phyloP scores from a whole-genome alignment of 2,888 invertebrate species.

The Arctia plantaginis region DNA sequence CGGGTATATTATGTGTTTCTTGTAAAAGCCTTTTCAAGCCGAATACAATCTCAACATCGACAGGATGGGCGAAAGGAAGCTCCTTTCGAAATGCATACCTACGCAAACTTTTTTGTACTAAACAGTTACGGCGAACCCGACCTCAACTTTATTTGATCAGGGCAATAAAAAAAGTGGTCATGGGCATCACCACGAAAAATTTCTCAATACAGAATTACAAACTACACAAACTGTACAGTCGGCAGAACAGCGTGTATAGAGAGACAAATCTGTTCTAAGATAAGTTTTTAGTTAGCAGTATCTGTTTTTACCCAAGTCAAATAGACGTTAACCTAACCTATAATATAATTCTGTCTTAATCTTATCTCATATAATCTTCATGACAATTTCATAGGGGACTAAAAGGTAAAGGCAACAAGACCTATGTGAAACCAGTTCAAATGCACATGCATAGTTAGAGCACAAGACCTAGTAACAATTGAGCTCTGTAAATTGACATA shows the following conservation, averaged over 20 bases:
- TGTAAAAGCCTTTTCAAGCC: background rate
- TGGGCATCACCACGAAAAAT: background rate
- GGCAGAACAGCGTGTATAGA: background rate
- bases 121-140: background rate
- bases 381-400: background rate
- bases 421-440: background rate
- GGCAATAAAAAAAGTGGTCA: background rate
- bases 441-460: constrained; percentile 9
- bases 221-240: background rate
- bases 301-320: too few species aligned
- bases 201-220: background rate
- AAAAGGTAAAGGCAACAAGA: constrained; percentile 4
- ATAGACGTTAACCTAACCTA: too few species aligned
- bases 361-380: background rate
- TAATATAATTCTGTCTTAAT: too few species aligned
- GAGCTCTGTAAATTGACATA: constrained; percentile 56
- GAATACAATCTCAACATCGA: background rate
- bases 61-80: background rate
- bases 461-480: constrained; percentile 43
- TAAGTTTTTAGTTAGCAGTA: background rate
- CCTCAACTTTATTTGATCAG: too few species aligned
- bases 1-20: background rate
- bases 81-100: background rate
- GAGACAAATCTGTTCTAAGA: background rate
- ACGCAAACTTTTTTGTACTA: background rate